Evolutionary conservation across 2,888 invertebrate genomes (phyloP), one percentile per base, ranked within the genome.

Genomic region (Coleophora flavipennella): DNA sequence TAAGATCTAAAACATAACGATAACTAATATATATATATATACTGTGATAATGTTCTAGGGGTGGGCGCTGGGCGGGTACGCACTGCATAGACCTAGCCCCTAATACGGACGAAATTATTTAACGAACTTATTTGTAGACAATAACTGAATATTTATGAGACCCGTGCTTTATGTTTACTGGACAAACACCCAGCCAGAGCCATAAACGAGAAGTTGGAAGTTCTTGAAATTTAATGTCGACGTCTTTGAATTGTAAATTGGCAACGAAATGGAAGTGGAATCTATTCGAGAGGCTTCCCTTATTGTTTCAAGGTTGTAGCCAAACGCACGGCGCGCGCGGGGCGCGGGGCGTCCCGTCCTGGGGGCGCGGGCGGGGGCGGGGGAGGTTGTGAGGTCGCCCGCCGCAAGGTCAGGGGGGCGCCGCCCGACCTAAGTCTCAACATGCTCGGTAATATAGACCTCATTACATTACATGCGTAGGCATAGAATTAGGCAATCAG

Each of bases 331-430:
- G 38, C 45, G 39, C 46, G 41, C 49, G 62, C 44, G 32, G 44
- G 52, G 51, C 55, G 55, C 67, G 76, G 78, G 77, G 73, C 71
- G 58, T 46, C 43, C 43, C 68, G 77, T 46, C 49, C 43, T 49
- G 48, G 38, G 46, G 41, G 47, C 50, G 43, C 50, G 48, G 39
- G 45, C 37, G 47, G 40, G 50, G 62, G 42, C 33, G 44, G 52
- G 51, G 55, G 55, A 67, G 76, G 78, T 76, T 73, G 71, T 58
- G 46, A 43, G 44, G 67, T 77, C 78, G 76, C 79, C 68, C 68
- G 61, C 47, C 50, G 44, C 60, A 64, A 64, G 68, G 69, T 67
- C 64, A 64, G 57, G 51, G 51, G 48, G 52, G 48, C 53, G 46
- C 51, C 55, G 51, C 50, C 49, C 62, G 64, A 64, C 62, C 64